A percentile compares a stretch with the other conserved stretches of the same genome.
phyloP scores from a whole-genome alignment of 1,140 invertebrate species.

The Aphelenchoides avenae region DNA sequence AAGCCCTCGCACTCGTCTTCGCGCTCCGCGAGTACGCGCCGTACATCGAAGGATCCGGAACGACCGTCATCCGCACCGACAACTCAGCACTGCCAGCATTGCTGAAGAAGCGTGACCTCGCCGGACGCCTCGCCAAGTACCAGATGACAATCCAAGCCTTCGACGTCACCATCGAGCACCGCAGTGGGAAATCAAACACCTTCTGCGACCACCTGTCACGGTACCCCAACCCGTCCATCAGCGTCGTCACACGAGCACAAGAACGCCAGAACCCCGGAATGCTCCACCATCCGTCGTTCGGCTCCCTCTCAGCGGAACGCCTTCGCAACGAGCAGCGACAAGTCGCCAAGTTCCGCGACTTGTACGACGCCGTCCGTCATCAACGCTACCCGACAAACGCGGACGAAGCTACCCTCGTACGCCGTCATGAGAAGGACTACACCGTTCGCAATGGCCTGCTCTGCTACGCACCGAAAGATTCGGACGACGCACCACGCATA shows the following conservation, averaged over 20 bases:
- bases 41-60: slow-evolving; percentile 26
- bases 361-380: too few species aligned
- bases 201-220: slow-evolving; percentile 20
- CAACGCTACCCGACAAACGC: not conserved
- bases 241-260: not conserved
- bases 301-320: not conserved
- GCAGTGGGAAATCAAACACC: slow-evolving; percentile 8
- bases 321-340: not conserved
- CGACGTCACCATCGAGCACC: slow-evolving; percentile 10
- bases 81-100: slow-evolving; percentile 19
- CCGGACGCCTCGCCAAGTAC: slow-evolving; percentile 16
- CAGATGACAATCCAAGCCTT: slow-evolving; percentile 15
- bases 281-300: not conserved
- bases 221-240: not conserved
- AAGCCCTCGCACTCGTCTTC: slow-evolving; percentile 18
- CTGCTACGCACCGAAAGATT: not conserved
- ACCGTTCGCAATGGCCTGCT: slow-evolving; percentile 12
- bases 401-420: not conserved
- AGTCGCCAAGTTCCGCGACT: too few species aligned
- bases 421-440: not conserved
- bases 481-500: too few species aligned
- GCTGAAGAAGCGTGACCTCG: slow-evolving; percentile 9
- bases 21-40: slow-evolving; percentile 11
- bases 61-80: slow-evolving; percentile 15
- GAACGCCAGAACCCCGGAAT: not conserved